Conservation (phyloP, 1,140 invertebrate species). For the Phthorimaea operculella region DNA sequence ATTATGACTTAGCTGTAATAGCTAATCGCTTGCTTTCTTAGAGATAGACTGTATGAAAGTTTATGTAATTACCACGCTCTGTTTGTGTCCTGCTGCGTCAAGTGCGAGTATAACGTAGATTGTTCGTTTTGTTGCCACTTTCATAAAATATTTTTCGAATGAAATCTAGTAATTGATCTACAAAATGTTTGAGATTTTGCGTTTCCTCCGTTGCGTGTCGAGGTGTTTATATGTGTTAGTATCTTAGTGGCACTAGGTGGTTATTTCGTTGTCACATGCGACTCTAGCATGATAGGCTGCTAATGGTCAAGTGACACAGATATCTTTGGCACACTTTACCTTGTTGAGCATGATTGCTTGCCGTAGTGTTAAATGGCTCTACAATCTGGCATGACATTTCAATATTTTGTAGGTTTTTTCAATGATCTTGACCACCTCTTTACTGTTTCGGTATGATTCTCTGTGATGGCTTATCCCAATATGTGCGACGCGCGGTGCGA, state of each 20-base stretch:
- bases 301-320: constrained; percentile 58
- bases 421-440: not conserved
- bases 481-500: too few species aligned
- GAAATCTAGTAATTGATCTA: too few species aligned
- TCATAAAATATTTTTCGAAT: too few species aligned
- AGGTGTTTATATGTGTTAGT: not conserved
- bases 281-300: constrained; percentile 34
- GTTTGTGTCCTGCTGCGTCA: not conserved
- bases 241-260: not conserved
- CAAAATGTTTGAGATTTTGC: not conserved
- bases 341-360: not conserved
- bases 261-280: constrained; percentile 30
- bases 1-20: not conserved
- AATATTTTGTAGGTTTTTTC: not conserved
- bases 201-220: constrained; percentile 19
- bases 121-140: too few species aligned
- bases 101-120: too few species aligned
- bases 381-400: not conserved
- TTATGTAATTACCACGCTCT: not conserved
- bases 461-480: too few species aligned
- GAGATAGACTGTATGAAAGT: not conserved
- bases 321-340: constrained; percentile 36
- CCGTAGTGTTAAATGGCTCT: not conserved
- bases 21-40: not conserved
- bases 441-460: too few species aligned